phyloP scores from a whole-genome alignment of 2,888 invertebrate species.

The Diarsia mendica region DNA sequence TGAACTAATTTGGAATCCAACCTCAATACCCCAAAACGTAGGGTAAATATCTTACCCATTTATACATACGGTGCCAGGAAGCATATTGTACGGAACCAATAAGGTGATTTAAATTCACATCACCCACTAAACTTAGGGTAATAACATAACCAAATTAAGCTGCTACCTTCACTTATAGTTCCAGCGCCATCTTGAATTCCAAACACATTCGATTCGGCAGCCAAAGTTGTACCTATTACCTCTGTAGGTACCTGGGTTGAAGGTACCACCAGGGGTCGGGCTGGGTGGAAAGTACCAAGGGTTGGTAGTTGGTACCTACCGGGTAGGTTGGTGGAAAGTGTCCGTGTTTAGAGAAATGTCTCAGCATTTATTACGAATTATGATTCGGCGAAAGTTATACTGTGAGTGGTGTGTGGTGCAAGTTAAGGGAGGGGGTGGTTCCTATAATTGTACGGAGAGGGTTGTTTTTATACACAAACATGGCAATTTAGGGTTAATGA shows the following conservation, averaged over 20 bases:
- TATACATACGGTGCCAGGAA: constrained; percentile 17
- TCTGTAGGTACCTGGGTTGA: not conserved
- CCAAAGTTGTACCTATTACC: constrained; percentile 42
- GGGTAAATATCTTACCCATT: constrained; percentile 15
- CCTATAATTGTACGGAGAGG: not conserved
- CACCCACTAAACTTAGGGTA: constrained; percentile 54
- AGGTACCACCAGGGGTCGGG: constrained; percentile 25
- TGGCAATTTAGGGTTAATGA: not conserved
- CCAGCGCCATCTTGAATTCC: constrained; percentile 59
- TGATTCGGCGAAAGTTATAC: constrained; percentile 72
- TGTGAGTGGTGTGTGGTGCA: constrained; percentile 30
- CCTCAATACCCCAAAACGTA: constrained; percentile 7
- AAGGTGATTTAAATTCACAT: constrained; percentile 54
- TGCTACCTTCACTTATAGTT: constrained; percentile 54
- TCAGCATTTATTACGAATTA: constrained; percentile 73
- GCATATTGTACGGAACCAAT: constrained; percentile 49
- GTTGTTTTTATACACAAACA: not conserved
- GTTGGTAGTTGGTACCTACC: not conserved
- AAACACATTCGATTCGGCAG: constrained; percentile 53
- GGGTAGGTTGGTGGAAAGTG: constrained; percentile 41
- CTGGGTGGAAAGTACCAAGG: constrained; percentile 29
- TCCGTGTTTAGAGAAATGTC: constrained; percentile 68
- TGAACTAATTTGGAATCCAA: constrained; percentile 12
- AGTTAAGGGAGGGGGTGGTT: constrained; percentile 6
- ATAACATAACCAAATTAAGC: constrained; percentile 57